Base-by-base conservation (phyloP, 2,888 invertebrate genomes). In the Malacosoma neustria region DNA sequence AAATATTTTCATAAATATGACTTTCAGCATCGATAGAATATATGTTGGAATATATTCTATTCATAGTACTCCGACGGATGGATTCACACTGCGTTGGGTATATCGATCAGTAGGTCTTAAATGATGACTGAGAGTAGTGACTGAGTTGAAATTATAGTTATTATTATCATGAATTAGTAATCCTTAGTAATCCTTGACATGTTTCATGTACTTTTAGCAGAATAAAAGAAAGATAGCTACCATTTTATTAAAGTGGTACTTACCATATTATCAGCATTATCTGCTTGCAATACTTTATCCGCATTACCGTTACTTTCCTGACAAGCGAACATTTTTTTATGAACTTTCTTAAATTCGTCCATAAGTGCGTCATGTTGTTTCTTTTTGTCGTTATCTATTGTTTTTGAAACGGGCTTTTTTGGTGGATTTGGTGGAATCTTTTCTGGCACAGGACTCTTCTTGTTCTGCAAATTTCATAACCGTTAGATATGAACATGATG, bases 321-420 rank as follows among this genome's bases (percentile, higher is more conserved):
- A 37, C 79, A 77, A 43, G 88, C 87, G 68, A 96, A 96, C 95
- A 96, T 96, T 84, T 92, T 93, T 55, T 91, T 89, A 74, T 96
- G 95, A 3, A 94, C 95, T 60, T 92, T 91, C 69, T 93, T 94
- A 69, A 96, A 96, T 76, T 96, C 96, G 71, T 95, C 92, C 93
- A 96, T 96, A 45, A 96, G 74, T 51, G 92, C 92, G 50, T 89
- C 89, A 59, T 93, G 93, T 49, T 91, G 90, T 54, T 89, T 89
- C 51, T 89, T 88, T 62, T 90, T 89, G 43, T 91, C 91, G 36
- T 87, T 86, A 46, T 89, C 89, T 72, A 86, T 46, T 55, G 74
- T 57, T 75, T 88, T 69, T 47, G 71, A 56, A 40, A 57, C 50
- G 40, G 51, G 66, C 48, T 81, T 81, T 47, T 77, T 81, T 6